Evolutionary conservation across 2,797 vertebrate genomes (phyloP).

Genomic region (Harpagifer antarcticus): DNA sequence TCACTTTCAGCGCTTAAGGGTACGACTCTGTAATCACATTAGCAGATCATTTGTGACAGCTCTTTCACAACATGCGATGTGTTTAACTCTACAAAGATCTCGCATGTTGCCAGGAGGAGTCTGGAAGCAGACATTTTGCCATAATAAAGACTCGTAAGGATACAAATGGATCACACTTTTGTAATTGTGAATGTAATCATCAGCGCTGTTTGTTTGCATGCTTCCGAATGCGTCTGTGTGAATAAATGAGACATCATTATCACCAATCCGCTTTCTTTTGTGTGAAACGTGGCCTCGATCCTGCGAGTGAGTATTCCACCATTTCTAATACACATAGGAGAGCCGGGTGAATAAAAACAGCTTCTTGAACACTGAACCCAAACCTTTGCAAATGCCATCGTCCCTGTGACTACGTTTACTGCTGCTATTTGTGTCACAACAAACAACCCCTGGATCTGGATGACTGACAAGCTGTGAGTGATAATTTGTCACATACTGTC

Average conservation of each 20-base stretch:
- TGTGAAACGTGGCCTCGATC: conserved; percentile 33
- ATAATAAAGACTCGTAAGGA: conserved; percentile 43
- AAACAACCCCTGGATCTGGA: conserved; percentile 69
- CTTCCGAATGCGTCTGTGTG: conserved; percentile 32
- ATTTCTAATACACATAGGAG: conserved; percentile 25
- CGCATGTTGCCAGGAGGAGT: conserved; percentile 39
- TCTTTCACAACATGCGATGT: conserved; percentile 56
- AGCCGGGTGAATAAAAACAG: conserved; percentile 42
- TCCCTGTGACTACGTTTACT: conserved; percentile 62
- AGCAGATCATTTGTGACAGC: conserved; percentile 68
- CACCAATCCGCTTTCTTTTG: conserved; percentile 44
- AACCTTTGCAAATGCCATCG: conserved; percentile 72
- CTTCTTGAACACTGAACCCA: conserved; percentile 43
- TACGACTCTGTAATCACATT: conserved; percentile 65
- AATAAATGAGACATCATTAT: conserved; percentile 59
- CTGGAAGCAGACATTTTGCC: conserved; percentile 47
- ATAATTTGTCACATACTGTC: conserved; percentile 75
- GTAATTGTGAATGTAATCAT: conserved; percentile 48
- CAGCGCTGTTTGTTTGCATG: conserved; percentile 52
- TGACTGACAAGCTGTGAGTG: conserved; percentile 75
- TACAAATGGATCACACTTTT: conserved; percentile 28
- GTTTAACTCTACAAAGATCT: conserved; percentile 52
- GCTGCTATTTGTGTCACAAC: conserved; percentile 76
- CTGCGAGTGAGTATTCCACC: conserved; percentile 7
- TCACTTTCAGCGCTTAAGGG: conserved; percentile 41